Conservation (phyloP, 1,140 invertebrate genomes). For the Drosophila triauraria region DNA sequence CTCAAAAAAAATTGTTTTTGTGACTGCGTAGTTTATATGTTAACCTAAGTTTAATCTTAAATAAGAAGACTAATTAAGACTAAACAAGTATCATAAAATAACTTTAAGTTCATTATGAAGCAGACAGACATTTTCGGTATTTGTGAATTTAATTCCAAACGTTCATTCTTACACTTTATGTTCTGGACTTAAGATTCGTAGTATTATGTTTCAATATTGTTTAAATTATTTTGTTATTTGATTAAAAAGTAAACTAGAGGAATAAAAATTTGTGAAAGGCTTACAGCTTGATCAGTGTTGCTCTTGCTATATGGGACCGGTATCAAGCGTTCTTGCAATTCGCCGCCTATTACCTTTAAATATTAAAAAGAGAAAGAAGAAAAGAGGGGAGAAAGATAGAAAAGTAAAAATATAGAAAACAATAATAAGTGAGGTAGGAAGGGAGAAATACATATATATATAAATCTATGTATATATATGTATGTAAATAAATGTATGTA, state of each 20-base stretch:
- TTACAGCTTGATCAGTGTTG: conserved; percentile 99
- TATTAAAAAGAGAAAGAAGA: conserved; percentile 59
- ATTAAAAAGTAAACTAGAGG: conserved; percentile 20
- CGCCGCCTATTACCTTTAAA: conserved; percentile 98
- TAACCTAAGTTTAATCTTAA: background rate
- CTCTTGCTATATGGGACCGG: conserved; percentile 99
- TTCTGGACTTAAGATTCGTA: background rate
- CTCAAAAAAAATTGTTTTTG: background rate
- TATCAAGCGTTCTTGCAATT: conserved; percentile 99
- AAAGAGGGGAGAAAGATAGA: conserved; percentile 41
- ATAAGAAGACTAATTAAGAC: background rate
- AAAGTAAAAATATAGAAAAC: conserved; percentile 72
- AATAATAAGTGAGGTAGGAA: conserved; percentile 66
- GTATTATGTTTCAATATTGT: background rate
- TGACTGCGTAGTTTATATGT: background rate
- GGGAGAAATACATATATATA: conserved; percentile 46
- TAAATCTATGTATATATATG: background rate
- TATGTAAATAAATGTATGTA: background rate
- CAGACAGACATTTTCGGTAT: background rate
- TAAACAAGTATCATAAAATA: background rate
- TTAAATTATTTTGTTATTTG: conserved; percentile 1
- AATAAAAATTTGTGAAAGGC: conserved; percentile 85
- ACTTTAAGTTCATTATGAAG: background rate
- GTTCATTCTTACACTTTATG: background rate
- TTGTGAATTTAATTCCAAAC: background rate